Percentiles rank a stretch among this genome's conserved stretches.
phyloP scores from a whole-genome alignment of 2,113 vertebrate genomes.

The Sialia sialis region DNA sequence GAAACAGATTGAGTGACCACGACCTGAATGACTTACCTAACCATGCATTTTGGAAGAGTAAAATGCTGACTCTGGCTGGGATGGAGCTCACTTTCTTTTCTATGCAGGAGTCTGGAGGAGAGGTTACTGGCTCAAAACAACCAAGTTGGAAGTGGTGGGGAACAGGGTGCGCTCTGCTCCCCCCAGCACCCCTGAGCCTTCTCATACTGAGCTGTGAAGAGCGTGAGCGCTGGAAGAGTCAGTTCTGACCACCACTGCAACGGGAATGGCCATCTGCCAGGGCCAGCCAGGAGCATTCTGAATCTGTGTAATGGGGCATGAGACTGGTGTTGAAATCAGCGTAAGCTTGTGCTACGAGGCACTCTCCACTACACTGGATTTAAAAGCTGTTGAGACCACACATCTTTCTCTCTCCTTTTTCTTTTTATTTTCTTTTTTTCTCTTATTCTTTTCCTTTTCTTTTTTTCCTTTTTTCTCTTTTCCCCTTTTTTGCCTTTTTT shows the following conservation, averaged over 20 bases:
- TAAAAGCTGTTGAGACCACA: background rate
- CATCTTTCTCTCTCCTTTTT: background rate
- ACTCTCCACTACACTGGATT: background rate
- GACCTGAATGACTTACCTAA: background rate
- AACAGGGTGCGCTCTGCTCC: background rate
- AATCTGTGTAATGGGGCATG: background rate
- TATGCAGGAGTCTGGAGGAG: background rate
- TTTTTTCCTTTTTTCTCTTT: too few relatives aligned
- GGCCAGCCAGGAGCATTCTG: background rate
- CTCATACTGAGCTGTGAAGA: accelerated
- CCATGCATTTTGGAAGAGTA: background rate
- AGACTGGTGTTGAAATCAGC: background rate
- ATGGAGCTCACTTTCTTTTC: background rate
- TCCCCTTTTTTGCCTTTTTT: too few relatives aligned
- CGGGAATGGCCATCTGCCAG: accelerated
- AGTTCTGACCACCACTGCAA: accelerated
- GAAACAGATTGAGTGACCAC: background rate
- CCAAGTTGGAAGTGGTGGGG: background rate
- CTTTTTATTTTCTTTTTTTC: background rate
- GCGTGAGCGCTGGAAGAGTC: background rate
- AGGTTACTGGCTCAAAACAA: background rate
- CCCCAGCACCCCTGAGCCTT: accelerated
- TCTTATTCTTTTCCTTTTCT: too few relatives aligned
- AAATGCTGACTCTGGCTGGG: background rate
- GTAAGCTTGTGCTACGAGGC: background rate